A percentile compares a stretch with the other conserved stretches of the same genome.
These are phyloP conservation scores for Tridacna crocea DNA, from an alignment of 2,888 invertebrate species.

Conservation along the genomic window DNA sequence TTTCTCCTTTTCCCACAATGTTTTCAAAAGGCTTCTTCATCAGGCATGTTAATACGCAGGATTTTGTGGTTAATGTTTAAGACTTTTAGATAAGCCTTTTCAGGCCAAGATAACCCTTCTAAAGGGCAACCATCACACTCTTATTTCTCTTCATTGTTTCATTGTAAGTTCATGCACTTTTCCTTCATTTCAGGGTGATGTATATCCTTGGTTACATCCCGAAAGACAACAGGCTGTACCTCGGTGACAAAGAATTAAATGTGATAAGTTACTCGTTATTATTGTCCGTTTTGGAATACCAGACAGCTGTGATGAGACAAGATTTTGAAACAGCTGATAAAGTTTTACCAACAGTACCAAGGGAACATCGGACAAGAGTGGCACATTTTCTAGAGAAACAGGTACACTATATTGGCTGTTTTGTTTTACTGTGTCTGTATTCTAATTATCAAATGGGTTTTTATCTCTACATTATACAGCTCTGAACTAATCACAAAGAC, in stretches of 20 bases:
- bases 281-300: slow-evolving; percentile 98
- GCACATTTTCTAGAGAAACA: slow-evolving; percentile 99
- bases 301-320: slow-evolving; percentile 99
- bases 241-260: slow-evolving; percentile 98
- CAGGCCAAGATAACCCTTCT: no score
- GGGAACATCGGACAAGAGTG: slow-evolving; percentile 97
- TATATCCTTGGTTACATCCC: slow-evolving; percentile 98
- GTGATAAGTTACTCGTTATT: slow-evolving; percentile 91
- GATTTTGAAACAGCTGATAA: slow-evolving; percentile 97
- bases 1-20: no score
- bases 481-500: no score
- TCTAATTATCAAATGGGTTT: no score
- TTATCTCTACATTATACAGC: no score
- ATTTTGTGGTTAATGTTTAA: no score
- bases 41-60: no score
- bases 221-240: slow-evolving; percentile 96
- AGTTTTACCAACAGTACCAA: slow-evolving; percentile 96
- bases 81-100: no score
- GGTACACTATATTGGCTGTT: slow-evolving; percentile 83
- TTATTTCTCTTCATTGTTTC: no score
- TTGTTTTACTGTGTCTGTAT: no score
- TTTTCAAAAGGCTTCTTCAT: no score
- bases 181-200: slow-evolving; percentile 89
- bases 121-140: no score
- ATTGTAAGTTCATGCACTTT: background rate